Evolutionary conservation across 2,888 invertebrate species (phyloP).

Genomic region (Sarcophaga rosellei): DNA sequence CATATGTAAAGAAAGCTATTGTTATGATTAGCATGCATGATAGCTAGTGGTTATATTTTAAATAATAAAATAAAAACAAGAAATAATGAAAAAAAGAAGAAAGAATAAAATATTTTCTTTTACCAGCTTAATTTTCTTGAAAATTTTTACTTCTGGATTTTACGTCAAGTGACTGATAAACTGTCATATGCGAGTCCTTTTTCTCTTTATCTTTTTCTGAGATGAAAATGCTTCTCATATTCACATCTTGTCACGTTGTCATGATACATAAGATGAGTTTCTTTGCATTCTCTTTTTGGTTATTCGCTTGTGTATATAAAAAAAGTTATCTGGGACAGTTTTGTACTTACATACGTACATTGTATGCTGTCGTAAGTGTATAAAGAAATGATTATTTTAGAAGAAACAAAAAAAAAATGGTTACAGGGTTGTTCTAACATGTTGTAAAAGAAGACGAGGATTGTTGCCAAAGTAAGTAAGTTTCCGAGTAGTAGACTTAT

Average conservation of each 20-base stretch:
- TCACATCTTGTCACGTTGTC: slow-evolving; percentile 69
- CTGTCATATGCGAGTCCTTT: slow-evolving; percentile 50
- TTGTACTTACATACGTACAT: not conserved
- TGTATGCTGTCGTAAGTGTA: not conserved
- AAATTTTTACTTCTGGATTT: slow-evolving; percentile 2
- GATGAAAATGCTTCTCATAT: slow-evolving; percentile 67
- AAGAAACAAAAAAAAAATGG: not conserved
- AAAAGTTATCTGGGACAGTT: not conserved
- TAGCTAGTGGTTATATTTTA: not conserved
- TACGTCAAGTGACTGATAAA: slow-evolving; percentile 63
- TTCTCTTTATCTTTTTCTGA: slow-evolving; percentile 26
- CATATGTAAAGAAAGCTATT: too few relatives aligned
- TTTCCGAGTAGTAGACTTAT: too few relatives aligned
- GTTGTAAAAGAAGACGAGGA: not conserved
- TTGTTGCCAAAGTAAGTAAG: too few relatives aligned
- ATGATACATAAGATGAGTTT: slow-evolving; percentile 57
- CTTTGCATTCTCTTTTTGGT: slow-evolving; percentile 19
- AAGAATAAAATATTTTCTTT: not conserved
- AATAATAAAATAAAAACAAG: not conserved
- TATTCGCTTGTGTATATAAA: not conserved
- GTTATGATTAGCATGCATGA: not conserved
- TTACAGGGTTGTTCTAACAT: too few relatives aligned
- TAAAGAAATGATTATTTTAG: not conserved
- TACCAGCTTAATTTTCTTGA: not conserved
- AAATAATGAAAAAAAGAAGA: not conserved